Conservation (phyloP, 1,140 invertebrate species). For the Drosophila tsacasi region DNA sequence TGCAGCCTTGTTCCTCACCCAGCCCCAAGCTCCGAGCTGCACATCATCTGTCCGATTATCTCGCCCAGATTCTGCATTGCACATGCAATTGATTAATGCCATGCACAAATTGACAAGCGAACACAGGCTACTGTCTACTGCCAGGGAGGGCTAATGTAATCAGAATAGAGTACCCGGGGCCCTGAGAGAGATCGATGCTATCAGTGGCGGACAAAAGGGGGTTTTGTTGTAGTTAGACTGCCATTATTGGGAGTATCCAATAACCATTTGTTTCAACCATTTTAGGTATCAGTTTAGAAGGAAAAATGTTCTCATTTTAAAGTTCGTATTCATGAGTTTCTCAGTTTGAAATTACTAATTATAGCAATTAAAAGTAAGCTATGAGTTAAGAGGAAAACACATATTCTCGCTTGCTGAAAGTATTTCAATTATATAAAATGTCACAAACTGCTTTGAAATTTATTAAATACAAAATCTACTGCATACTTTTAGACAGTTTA, state of each 20-base stretch:
- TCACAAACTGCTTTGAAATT: too few relatives aligned
- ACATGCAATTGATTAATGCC: constrained; percentile 49
- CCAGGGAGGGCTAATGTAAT: constrained; percentile 11
- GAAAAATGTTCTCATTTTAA: neutral
- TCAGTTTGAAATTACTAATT: neutral
- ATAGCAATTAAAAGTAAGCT: too few relatives aligned
- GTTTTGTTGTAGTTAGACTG: neutral
- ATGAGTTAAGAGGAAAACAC: too few relatives aligned
- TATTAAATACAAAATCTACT: too few relatives aligned
- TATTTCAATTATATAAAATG: too few relatives aligned
- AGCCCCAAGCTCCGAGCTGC: neutral
- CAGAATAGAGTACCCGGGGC: constrained; percentile 5
- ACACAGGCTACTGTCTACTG: constrained; percentile 5
- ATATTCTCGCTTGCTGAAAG: too few relatives aligned
- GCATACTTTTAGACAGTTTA: neutral
- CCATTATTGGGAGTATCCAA: too few relatives aligned
- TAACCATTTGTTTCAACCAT: neutral
- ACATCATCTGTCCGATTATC: constrained; percentile 51
- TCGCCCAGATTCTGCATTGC: constrained; percentile 38
- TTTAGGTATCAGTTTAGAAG: neutral
- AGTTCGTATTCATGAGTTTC: neutral
- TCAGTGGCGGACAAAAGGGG: neutral
- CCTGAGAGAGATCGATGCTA: neutral
- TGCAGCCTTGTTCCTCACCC: constrained; percentile 1
- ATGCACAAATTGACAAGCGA: constrained; percentile 45